phyloP scores from a whole-genome alignment of 1,140 invertebrate genomes.

The Chironomus striatipennis region DNA sequence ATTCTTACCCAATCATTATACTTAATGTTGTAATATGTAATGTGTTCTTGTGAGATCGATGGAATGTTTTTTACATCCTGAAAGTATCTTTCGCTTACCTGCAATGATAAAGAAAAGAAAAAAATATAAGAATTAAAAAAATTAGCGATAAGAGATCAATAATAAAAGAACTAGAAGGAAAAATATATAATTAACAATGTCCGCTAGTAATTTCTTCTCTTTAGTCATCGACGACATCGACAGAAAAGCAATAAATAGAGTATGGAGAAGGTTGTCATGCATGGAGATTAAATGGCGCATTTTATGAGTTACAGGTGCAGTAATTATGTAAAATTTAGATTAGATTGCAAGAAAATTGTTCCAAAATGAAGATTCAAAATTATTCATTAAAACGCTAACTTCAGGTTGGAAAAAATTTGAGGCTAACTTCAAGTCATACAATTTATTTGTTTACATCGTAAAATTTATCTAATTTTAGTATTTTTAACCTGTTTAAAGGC shows the following conservation, averaged over 20 bases:
- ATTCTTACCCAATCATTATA: neutral
- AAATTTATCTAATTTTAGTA: too few relatives aligned
- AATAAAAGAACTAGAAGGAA: neutral
- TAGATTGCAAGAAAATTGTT: too few relatives aligned
- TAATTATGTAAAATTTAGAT: neutral
- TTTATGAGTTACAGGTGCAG: neutral
- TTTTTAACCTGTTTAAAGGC: too few relatives aligned
- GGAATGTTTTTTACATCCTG: neutral
- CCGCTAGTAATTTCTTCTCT: conserved; percentile 10
- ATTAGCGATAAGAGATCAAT: conserved; percentile 4
- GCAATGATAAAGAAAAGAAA: neutral
- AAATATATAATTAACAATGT: conserved; percentile 9
- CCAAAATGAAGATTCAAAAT: too few relatives aligned
- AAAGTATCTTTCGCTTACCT: neutral
- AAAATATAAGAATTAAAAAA: neutral
- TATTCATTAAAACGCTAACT: too few relatives aligned
- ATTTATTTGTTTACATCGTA: too few relatives aligned
- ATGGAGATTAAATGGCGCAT: neutral
- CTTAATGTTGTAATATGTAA: too few relatives aligned
- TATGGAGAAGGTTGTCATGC: neutral
- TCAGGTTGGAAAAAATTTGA: too few relatives aligned
- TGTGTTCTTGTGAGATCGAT: neutral
- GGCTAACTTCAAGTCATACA: too few relatives aligned
- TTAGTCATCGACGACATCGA: neutral
- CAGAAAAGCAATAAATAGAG: neutral